Conservation (phyloP, 1,140 invertebrate genomes). For the Berghia stephanieae region DNA sequence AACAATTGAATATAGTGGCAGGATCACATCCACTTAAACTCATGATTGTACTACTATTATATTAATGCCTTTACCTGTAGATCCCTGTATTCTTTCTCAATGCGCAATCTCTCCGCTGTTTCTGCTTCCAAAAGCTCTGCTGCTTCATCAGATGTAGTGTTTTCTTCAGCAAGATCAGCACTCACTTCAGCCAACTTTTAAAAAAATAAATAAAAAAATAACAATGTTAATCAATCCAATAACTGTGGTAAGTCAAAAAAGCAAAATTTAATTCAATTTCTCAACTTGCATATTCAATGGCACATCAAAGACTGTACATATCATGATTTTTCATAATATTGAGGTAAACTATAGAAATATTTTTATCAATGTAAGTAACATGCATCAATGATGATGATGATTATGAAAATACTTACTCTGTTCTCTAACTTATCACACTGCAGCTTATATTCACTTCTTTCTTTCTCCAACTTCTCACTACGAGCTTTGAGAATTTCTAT, state of each 20-base stretch:
- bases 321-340: no score
- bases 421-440: slow-evolving; percentile 89
- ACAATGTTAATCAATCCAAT: neutral
- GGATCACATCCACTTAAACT: no score
- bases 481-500: slow-evolving; percentile 82
- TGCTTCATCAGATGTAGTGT: slow-evolving; percentile 85
- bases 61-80: slow-evolving; percentile 76
- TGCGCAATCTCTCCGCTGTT: slow-evolving; percentile 68
- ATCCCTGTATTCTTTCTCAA: slow-evolving; percentile 86
- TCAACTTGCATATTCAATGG: neutral
- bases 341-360: no score
- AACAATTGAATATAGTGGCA: no score
- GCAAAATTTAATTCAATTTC: neutral
- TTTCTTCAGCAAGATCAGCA: slow-evolving; percentile 89
- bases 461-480: slow-evolving; percentile 86
- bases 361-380: no score
- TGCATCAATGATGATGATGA: no score
- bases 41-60: no score
- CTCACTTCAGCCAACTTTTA: slow-evolving; percentile 87
- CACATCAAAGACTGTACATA: no score
- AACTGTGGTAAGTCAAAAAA: neutral
- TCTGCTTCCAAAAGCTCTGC: slow-evolving; percentile 90
- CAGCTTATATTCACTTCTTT: slow-evolving; percentile 84
- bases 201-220: slow-evolving; percentile 21
- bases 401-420: slow-evolving; percentile 77